These are phyloP conservation scores for Ctenoplectra terminalis DNA, from an alignment of 1,140 invertebrate species.

Conservation along the genomic window DNA sequence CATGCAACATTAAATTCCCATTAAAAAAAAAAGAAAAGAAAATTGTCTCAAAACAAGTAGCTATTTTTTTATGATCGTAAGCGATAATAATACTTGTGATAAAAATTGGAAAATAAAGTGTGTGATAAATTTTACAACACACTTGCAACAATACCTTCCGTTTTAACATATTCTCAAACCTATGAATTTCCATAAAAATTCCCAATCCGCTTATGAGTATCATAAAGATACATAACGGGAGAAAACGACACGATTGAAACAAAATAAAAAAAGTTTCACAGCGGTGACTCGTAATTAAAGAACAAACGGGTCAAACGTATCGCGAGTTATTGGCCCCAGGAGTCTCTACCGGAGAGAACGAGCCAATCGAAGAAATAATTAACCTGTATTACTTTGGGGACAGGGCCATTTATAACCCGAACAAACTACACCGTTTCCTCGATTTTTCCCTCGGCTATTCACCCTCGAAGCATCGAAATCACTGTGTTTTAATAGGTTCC, in stretches of 20 bases:
- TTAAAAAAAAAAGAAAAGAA: no score
- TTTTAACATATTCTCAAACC: no score
- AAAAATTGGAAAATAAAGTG: no score
- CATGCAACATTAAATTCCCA: no score
- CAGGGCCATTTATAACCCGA: not conserved
- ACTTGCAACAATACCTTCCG: no score
- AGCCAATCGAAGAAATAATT: slow-evolving; percentile 13
- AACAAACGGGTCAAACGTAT: not conserved
- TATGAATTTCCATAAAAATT: no score
- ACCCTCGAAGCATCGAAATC: not conserved
- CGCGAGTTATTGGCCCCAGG: not conserved
- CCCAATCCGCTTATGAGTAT: no score
- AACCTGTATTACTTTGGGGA: not conserved
- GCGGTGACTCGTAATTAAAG: not conserved
- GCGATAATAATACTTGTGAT: no score
- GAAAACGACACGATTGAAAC: not conserved
- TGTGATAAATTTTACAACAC: no score
- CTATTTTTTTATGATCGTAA: no score
- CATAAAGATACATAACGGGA: not conserved
- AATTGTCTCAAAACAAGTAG: no score
- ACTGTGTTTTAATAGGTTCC: not conserved
- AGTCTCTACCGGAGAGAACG: not conserved
- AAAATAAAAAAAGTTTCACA: no score
- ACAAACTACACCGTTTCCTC: not conserved
- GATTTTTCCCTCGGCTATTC: not conserved